phyloP scores from a whole-genome alignment of 1,140 invertebrate species.

The Ctenoplectra terminalis region DNA sequence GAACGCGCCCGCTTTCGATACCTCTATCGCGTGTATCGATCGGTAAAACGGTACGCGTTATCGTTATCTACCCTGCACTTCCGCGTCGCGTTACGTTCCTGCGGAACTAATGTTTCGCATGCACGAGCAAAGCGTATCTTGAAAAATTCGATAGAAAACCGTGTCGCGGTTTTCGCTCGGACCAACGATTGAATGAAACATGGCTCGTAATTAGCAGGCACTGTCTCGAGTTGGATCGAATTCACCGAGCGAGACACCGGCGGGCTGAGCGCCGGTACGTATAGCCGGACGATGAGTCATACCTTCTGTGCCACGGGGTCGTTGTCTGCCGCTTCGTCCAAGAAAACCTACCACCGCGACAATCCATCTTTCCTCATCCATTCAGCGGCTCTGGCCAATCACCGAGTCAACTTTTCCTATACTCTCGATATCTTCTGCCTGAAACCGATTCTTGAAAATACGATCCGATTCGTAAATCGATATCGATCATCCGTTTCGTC shows the following conservation, averaged over 20 bases:
- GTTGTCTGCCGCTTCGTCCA: slow-evolving; percentile 51
- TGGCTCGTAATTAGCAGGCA: slow-evolving; percentile 15
- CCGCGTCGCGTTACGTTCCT: too few relatives aligned
- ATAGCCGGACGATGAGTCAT: slow-evolving; percentile 60
- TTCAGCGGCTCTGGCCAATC: too few relatives aligned
- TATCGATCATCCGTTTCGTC: neutral
- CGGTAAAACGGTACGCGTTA: neutral
- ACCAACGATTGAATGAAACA: neutral
- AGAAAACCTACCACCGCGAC: slow-evolving; percentile 22
- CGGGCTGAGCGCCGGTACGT: neutral
- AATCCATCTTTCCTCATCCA: neutral
- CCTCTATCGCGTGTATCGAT: neutral
- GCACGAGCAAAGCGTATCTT: too few relatives aligned
- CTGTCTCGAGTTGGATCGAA: slow-evolving; percentile 46
- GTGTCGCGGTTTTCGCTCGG: neutral
- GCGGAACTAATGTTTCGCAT: neutral
- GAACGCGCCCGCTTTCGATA: too few relatives aligned
- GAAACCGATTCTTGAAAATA: neutral
- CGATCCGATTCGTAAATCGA: neutral
- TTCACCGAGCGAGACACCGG: slow-evolving; percentile 56
- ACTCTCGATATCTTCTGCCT: too few relatives aligned
- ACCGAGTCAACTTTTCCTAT: neutral
- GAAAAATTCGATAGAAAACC: neutral
- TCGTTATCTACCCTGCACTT: neutral
- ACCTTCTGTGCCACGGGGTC: slow-evolving; percentile 27